These are phyloP conservation scores for Epinotia ramella DNA, from an alignment of 2,888 invertebrate genomes.

Conservation along the genomic window DNA sequence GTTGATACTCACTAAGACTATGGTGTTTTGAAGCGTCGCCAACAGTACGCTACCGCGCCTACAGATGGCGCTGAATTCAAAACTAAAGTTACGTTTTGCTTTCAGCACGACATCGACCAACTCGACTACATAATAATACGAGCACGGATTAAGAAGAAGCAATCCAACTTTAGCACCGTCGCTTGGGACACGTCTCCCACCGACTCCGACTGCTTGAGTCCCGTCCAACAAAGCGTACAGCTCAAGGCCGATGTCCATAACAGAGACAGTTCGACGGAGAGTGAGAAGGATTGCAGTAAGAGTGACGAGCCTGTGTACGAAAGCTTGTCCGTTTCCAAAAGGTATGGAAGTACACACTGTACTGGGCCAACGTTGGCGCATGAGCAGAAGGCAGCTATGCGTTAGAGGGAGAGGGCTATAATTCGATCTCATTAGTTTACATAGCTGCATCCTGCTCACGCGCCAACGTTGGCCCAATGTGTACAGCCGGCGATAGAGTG, in stretches of 20 bases:
- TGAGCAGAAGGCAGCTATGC: no score
- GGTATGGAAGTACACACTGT: no score
- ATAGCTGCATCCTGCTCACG: no score
- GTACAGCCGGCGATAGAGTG: no score
- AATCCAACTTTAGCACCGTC: conserved; percentile 65
- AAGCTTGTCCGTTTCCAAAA: conserved; percentile 55
- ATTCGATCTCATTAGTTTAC: no score
- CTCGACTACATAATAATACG: conserved; percentile 77
- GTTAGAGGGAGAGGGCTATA: no score
- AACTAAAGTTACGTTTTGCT: conserved; percentile 43
- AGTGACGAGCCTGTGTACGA: conserved; percentile 71
- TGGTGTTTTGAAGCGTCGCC: not conserved
- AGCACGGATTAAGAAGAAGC: conserved; percentile 64
- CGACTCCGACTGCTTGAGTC: conserved; percentile 71
- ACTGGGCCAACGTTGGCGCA: no score
- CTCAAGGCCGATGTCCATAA: conserved; percentile 68
- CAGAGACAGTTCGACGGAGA: conserved; percentile 64
- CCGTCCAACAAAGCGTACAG: conserved; percentile 57
- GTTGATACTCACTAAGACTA: not conserved
- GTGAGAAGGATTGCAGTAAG: conserved; percentile 66
- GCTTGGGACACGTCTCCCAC: conserved; percentile 72
- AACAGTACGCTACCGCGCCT: not conserved
- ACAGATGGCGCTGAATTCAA: not conserved
- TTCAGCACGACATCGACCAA: conserved; percentile 69
- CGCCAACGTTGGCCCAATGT: no score